A percentile compares a stretch with the other conserved stretches of the same genome.
These are phyloP conservation scores for Lochmaea capreae DNA, from an alignment of 2,888 invertebrate genomes.

Conservation along the genomic window DNA sequence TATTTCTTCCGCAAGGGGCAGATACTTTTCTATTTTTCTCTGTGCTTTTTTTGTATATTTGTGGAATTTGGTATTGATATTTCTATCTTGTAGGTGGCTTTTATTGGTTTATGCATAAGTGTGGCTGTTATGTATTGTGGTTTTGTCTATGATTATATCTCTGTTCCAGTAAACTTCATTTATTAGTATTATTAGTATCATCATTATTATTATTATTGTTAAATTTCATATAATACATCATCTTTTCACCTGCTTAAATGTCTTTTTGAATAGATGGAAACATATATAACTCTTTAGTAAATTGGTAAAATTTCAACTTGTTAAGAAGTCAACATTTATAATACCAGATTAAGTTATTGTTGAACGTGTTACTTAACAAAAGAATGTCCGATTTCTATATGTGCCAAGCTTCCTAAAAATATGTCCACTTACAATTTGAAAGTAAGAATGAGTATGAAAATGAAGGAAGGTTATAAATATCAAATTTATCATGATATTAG, in stretches of 20 bases:
- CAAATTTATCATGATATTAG: slow-evolving; percentile 41
- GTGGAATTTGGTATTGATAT: too few relatives aligned
- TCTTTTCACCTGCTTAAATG: slow-evolving; percentile 12
- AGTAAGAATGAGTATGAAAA: slow-evolving; percentile 23
- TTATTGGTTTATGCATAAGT: too few relatives aligned
- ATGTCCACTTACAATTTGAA: slow-evolving; percentile 34
- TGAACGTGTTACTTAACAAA: slow-evolving; percentile 14
- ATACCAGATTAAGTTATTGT: slow-evolving; percentile 43
- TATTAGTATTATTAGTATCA: too few relatives aligned
- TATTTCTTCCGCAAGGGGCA: too few relatives aligned
- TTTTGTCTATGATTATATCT: too few relatives aligned
- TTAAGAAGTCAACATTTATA: slow-evolving; percentile 48
- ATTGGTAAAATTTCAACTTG: slow-evolving; percentile 27
- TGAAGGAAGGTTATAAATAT: slow-evolving; percentile 39
- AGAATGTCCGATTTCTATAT: slow-evolving; percentile 29
- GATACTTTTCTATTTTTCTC: too few relatives aligned
- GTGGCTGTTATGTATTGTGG: too few relatives aligned
- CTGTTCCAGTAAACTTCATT: too few relatives aligned
- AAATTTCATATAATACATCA: neutral
- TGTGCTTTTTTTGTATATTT: too few relatives aligned
- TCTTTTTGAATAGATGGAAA: neutral
- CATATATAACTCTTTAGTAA: slow-evolving; percentile 15
- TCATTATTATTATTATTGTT: neutral
- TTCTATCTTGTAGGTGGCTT: too few relatives aligned
- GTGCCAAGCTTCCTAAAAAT: slow-evolving; percentile 33